Evolutionary conservation across 2,888 invertebrate genomes (phyloP).

Genomic region (Pachydiplax longipennis): DNA sequence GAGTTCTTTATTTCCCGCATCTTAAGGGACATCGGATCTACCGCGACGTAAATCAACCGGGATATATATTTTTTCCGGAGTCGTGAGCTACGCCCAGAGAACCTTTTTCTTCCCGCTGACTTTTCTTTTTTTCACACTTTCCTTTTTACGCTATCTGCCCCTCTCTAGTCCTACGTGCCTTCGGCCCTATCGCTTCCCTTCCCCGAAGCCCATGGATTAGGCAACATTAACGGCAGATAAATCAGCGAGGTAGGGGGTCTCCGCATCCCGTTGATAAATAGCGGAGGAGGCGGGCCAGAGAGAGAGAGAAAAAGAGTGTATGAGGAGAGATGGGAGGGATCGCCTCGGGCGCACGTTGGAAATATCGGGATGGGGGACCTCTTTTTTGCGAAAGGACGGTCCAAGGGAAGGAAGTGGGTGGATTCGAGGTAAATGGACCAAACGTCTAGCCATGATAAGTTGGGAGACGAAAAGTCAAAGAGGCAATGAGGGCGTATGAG

Average conservation of each 20-base stretch:
- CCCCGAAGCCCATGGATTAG: constrained; percentile 18
- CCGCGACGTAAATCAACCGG: constrained; percentile 11
- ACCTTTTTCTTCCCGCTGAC: background rate
- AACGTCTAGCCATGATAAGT: background rate
- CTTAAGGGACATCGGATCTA: background rate
- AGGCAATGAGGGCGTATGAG: background rate
- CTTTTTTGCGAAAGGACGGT: background rate
- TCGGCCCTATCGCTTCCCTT: background rate
- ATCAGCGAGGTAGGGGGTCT: constrained; percentile 4
- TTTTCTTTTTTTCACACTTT: constrained; percentile 28
- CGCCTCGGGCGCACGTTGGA: background rate
- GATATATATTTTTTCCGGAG: background rate
- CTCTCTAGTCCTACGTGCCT: background rate
- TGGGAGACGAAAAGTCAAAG: background rate
- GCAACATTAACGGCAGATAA: constrained; percentile 41
- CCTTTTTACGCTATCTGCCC: background rate
- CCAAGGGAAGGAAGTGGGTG: background rate
- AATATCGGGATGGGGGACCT: background rate
- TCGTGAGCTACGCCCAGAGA: background rate
- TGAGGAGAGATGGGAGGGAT: background rate
- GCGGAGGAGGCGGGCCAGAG: background rate
- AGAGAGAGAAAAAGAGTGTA: background rate
- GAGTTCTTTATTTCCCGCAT: constrained; percentile 11
- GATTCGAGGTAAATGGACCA: background rate
- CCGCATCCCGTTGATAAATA: background rate